These are phyloP conservation scores for Parazoanthus swiftii DNA, from an alignment of 92 coral and sea anemone species.

Conservation along the genomic window DNA sequence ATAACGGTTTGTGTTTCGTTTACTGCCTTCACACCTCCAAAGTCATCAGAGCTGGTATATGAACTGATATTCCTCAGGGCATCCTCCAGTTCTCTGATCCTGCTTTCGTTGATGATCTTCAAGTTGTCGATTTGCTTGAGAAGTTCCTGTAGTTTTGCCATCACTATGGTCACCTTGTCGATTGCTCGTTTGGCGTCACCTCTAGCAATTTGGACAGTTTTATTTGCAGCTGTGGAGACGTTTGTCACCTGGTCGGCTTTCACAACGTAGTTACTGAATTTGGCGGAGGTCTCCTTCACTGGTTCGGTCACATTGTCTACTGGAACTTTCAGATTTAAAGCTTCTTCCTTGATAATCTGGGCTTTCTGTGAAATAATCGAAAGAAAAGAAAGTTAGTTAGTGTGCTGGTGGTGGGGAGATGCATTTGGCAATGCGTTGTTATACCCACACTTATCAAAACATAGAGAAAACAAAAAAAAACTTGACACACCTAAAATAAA, in stretches of 20 bases:
- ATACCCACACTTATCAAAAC: background rate
- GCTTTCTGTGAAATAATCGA: conserved; percentile 63
- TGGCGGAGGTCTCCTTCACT: conserved; percentile 53
- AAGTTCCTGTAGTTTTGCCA: conserved; percentile 58
- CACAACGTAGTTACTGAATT: conserved; percentile 43
- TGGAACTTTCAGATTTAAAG: conserved; percentile 67
- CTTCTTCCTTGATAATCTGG: conserved; percentile 59
- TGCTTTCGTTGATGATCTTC: conserved; percentile 51
- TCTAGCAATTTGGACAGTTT: conserved; percentile 56
- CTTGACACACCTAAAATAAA: background rate
- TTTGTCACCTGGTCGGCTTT: conserved; percentile 47
- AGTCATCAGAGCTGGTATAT: conserved; percentile 25
- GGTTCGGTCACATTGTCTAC: conserved; percentile 76
- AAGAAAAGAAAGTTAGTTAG: background rate
- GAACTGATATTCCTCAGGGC: conserved; percentile 48
- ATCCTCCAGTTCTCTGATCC: conserved; percentile 52
- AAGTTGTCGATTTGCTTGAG: conserved; percentile 66
- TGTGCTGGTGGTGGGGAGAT: background rate
- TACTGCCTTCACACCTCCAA: conserved; percentile 41
- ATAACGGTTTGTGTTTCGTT: conserved; percentile 50
- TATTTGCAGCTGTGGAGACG: conserved; percentile 56
- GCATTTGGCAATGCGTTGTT: background rate
- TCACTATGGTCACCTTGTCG: conserved; percentile 64
- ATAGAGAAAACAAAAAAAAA: background rate
- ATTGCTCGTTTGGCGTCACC: conserved; percentile 60